These are phyloP conservation scores for Notospermus geniculatus DNA, from an alignment of 1,140 invertebrate genomes.

Conservation along the genomic window DNA sequence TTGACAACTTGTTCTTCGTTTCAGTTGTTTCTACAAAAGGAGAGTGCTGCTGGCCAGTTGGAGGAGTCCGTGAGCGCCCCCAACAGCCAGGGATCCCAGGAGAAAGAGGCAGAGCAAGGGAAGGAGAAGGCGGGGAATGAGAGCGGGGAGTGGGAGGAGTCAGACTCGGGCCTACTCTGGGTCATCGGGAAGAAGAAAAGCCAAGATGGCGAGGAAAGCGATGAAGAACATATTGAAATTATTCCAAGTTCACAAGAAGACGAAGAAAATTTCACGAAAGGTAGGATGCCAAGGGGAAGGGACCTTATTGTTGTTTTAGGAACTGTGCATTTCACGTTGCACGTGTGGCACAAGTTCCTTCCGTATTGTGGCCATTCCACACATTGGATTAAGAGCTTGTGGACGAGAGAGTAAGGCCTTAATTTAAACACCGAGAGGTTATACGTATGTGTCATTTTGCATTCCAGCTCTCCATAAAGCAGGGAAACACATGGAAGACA, in stretches of 20 bases:
- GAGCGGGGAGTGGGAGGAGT: constrained; percentile 50
- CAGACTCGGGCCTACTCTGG: constrained; percentile 48
- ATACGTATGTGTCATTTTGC: too few relatives aligned
- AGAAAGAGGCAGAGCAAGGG: constrained; percentile 63
- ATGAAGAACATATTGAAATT: constrained; percentile 36
- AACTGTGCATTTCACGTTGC: too few relatives aligned
- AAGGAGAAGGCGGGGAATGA: constrained; percentile 42
- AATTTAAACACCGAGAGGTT: not conserved
- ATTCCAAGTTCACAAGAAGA: constrained; percentile 65
- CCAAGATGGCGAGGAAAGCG: constrained; percentile 30
- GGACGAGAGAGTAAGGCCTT: too few relatives aligned
- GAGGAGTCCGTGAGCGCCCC: constrained; percentile 60
- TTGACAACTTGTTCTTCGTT: constrained; percentile 57
- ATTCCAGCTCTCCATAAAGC: constrained; percentile 87
- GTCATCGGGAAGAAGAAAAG: constrained; percentile 39
- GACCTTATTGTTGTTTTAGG: too few relatives aligned
- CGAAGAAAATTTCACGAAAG: constrained; percentile 88
- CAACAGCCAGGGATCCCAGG: constrained; percentile 48
- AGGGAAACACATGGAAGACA: constrained; percentile 97
- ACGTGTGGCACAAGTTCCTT: too few relatives aligned
- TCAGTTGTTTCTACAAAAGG: constrained; percentile 71
- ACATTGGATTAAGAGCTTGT: too few relatives aligned
- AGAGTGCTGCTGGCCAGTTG: constrained; percentile 73
- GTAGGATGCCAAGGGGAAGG: too few relatives aligned
- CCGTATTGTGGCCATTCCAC: too few relatives aligned